Evolutionary conservation across 2,113 vertebrate genomes (phyloP).

Genomic region (Indicator maculatus): DNA sequence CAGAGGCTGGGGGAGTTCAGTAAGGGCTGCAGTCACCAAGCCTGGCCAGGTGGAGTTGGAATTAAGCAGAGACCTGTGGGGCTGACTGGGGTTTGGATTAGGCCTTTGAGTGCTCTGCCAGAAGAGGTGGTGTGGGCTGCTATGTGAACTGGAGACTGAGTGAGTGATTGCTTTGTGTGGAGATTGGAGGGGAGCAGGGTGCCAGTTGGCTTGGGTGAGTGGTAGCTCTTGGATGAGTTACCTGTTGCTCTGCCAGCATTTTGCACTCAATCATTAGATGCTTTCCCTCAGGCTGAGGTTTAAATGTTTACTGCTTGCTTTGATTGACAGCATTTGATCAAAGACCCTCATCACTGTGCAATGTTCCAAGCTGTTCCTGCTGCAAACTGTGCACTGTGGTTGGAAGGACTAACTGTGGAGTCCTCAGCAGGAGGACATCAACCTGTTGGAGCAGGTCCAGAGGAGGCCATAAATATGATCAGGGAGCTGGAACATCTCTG

Average conservation of each 20-base stretch:
- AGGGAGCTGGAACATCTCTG: no score
- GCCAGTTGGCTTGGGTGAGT: not conserved
- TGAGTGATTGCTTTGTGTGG: not conserved
- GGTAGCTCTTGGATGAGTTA: not conserved
- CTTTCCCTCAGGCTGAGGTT: not conserved
- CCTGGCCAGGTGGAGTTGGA: not conserved
- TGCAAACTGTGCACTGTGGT: accelerated
- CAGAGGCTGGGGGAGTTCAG: accelerated
- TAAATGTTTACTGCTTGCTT: not conserved
- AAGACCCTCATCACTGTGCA: not conserved
- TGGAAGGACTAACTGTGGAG: not conserved
- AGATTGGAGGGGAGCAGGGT: not conserved
- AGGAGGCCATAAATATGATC: no score
- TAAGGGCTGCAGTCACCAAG: not conserved
- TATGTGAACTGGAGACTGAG: accelerated
- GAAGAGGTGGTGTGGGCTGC: not conserved
- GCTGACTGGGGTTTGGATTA: not conserved
- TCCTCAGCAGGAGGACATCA: no score
- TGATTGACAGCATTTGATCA: accelerated
- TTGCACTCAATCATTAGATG: not conserved
- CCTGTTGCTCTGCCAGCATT: not conserved
- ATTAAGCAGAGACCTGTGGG: not conserved
- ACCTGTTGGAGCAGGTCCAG: no score
- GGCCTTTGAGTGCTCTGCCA: not conserved
- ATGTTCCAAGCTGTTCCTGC: not conserved